phyloP scores from a whole-genome alignment of 1,140 invertebrate genomes.

The Meteorus sp. region DNA sequence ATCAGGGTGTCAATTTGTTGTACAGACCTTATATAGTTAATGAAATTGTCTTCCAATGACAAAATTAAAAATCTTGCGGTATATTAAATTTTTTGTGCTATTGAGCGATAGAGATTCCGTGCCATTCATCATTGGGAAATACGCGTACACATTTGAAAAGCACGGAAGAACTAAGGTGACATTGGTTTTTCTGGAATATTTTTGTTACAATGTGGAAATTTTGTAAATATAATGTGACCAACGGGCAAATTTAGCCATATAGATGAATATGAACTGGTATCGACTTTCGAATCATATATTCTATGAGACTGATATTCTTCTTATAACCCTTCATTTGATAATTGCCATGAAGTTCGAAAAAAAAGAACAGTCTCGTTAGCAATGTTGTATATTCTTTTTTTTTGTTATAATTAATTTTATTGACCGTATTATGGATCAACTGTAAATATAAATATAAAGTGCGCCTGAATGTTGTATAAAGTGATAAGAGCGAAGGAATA shows the following conservation, averaged over 20 bases:
- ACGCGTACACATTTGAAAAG: too few species aligned
- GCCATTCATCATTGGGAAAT: neutral
- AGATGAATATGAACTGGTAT: conserved; percentile 17
- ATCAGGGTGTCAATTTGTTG: conserved; percentile 47
- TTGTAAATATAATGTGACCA: too few species aligned
- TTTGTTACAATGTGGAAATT: too few species aligned
- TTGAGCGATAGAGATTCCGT: neutral
- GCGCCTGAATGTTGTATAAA: conserved; percentile 24
- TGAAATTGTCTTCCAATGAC: neutral
- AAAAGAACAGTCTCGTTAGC: conserved; percentile 14
- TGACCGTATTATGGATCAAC: neutral
- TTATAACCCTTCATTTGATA: conserved; percentile 23
- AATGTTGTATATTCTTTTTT: conserved; percentile 43
- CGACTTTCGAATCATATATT: conserved; percentile 5
- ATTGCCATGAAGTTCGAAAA: conserved; percentile 33
- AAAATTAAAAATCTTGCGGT: neutral
- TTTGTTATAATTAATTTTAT: conserved; percentile 40
- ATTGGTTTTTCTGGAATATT: too few species aligned
- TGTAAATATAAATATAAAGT: conserved; percentile 9
- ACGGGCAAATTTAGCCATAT: conserved; percentile 33
- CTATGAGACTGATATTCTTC: conserved; percentile 45
- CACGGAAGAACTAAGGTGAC: too few species aligned
- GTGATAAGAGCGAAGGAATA: conserved; percentile 15
- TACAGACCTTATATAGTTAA: conserved; percentile 40
- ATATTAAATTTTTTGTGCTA: too few species aligned